A percentile compares a stretch with the other conserved stretches of the same genome.
phyloP scores from a whole-genome alignment of 1,140 invertebrate species.

The Holcopasites calliopsidis region DNA sequence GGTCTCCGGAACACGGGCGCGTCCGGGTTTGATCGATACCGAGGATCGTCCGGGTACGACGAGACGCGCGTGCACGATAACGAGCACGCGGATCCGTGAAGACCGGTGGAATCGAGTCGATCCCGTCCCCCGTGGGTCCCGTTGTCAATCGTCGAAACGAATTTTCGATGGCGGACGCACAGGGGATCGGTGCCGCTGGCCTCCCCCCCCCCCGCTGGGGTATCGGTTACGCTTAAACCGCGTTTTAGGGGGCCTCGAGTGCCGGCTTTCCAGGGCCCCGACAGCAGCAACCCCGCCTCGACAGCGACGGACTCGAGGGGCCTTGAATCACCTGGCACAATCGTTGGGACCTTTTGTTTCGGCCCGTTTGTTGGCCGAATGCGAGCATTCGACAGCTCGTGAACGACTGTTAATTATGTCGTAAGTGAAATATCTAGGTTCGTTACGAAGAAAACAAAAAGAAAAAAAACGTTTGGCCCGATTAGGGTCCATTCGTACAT shows the following conservation, averaged over 20 bases:
- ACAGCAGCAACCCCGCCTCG: slow-evolving; percentile 4
- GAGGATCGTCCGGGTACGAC: slow-evolving; percentile 12
- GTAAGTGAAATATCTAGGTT: too few species aligned
- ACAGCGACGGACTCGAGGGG: slow-evolving; percentile 8
- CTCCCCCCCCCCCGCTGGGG: slow-evolving; percentile 68
- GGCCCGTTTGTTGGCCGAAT: background rate
- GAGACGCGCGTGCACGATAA: slow-evolving; percentile 33
- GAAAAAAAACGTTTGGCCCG: too few species aligned
- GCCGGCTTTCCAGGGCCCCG: slow-evolving; percentile 44
- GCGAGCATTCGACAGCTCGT: background rate
- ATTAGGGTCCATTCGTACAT: too few species aligned
- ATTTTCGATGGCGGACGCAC: slow-evolving; percentile 30
- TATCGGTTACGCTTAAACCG: slow-evolving; percentile 75
- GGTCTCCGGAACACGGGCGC: too few species aligned
- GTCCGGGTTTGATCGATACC: too few species aligned
- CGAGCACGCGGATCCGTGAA: slow-evolving; percentile 28
- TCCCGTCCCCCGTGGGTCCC: slow-evolving; percentile 24
- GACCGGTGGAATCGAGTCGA: background rate
- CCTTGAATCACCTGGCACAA: background rate
- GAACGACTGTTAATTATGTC: too few species aligned
- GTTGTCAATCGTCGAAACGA: slow-evolving; percentile 50
- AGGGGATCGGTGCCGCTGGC: slow-evolving; percentile 2
- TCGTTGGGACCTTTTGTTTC: background rate
- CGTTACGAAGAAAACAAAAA: background rate
- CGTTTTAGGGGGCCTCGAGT: slow-evolving; percentile 67